Base-by-base conservation (phyloP, 2,888 invertebrate species). In the Atethmia centrago region DNA sequence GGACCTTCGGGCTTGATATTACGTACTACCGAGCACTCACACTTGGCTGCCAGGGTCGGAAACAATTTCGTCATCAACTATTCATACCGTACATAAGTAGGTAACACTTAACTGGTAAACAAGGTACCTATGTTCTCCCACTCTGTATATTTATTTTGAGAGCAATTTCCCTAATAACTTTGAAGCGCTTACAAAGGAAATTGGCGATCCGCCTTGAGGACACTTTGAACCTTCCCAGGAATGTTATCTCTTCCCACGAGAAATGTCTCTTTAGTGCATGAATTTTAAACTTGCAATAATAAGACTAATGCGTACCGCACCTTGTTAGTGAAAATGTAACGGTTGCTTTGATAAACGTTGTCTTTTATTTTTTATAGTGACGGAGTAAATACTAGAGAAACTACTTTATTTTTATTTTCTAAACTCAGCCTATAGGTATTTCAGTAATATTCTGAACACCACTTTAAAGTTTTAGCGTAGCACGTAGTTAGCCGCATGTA, bases 141-240 rank as follows among this genome's bases (percentile, higher is more conserved):
- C 77, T 83, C 77, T 82, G 85, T 87, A 89, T 90, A 90, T 91
- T 93, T 92, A 92, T 92, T 92, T 92, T 89, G 84, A 88, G 86
- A 88, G 88, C 90, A 92, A 93, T 93, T 92, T 93, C 90, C 92
- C 87, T 91, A 92, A 91, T 91, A 92, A 91, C 91, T 90, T 90
- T 88, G 83, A 79, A 88, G 90, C 89, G 88, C 88, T 90, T 91
- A 89, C 85, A 89, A 89, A 91, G 91, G 91, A 93, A 93, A 93
- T 92, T 92, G 91, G 90, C 86, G 90, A 91, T 90, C 87, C 87
- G 85, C 86, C 83, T 89, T 88, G 87, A 91, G 89, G 88, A 90
- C 89, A 91, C 88, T 91, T 89, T 89, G 89, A 90, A 91, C 88
- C 88, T 90, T 88, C 85, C 84, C 40, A 85, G 81, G 88, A 89